Evolutionary conservation across 2,888 invertebrate species (phyloP), one percentile per base, ranked within the genome.

Genomic region (Lepidochitona cinerea): DNA sequence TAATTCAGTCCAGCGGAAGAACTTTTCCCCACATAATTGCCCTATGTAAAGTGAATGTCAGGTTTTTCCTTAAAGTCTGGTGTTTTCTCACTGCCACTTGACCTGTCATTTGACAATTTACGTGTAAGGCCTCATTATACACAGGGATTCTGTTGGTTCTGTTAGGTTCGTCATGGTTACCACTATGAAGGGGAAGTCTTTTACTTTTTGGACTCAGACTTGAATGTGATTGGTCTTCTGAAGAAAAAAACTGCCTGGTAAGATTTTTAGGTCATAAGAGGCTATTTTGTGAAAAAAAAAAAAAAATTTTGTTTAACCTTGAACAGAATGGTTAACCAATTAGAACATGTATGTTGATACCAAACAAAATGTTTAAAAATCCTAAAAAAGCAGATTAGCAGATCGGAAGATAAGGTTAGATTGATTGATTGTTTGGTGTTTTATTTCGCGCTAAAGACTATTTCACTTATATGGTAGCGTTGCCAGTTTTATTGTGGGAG

Each of bases 191-290:
- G 92, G 1, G 90, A 90, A 76, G 92, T 92, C 0, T 76, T 91
- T 18, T 91, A 91, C 78, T 91, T 91, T 81, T 73, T 91, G 26
- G 90, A 91, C 75, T 77, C 76, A 4, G 68, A 84, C 9, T 80
- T 83, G n/a, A 80, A 83, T 68, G 90, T 91, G 18, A 89, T 91
- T 68, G 92, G 92, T 36, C 74, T 92, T 3, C 83, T 91, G n/a
- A 91, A 92, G 81, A 91, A 91, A 84, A 91, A 91, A 84, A 91
- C 91, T n/a, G 85, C 89, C n/a, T 91, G 91, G 91, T 92, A 86
- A 78, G 81, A 41, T 53, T 59, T 6, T 1, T 66, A 23, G 14
- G 14, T 26, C 41, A 41, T 41, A 12, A 41, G 41, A 12, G 18
- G 41, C 9, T 18, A 12, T 41, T 18, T 41, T 9, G 41, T 41